Conservation (phyloP, 2,113 vertebrate genomes). For the Zapus hudsonius region DNA sequence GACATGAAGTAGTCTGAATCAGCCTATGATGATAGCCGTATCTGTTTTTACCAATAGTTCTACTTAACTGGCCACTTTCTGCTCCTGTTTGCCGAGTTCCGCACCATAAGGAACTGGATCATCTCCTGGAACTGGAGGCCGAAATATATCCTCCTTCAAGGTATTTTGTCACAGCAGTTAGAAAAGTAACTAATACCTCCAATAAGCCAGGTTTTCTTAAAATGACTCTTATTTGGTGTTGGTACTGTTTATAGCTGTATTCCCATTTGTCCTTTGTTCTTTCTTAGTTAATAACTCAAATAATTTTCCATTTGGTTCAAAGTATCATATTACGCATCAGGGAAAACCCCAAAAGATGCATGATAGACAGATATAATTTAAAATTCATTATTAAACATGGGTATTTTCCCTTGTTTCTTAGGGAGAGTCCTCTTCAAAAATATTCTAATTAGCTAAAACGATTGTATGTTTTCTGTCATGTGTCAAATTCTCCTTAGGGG, state of each 20-base stretch:
- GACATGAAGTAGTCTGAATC: conserved; percentile 1
- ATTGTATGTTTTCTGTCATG: neutral
- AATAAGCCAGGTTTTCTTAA: neutral
- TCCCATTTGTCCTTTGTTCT: neutral
- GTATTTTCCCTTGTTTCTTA: neutral
- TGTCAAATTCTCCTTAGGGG: neutral
- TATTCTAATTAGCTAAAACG: conserved; percentile 6
- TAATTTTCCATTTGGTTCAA: neutral
- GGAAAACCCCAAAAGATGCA: neutral
- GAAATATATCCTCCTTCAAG: too few relatives aligned
- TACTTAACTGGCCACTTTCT: too few relatives aligned
- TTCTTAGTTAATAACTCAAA: neutral
- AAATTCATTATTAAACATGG: neutral
- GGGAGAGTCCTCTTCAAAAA: neutral
- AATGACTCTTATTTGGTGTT: neutral
- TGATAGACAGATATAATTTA: neutral
- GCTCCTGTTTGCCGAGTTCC: too few relatives aligned
- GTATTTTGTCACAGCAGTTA: too few relatives aligned
- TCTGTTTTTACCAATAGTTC: neutral
- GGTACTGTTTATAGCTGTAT: neutral
- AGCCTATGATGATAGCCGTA: neutral
- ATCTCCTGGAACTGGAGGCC: too few relatives aligned
- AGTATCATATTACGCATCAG: neutral
- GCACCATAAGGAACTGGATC: too few relatives aligned
- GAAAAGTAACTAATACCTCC: too few relatives aligned